Conservation (phyloP, 1,140 invertebrate genomes). For the Halesus radiatus region DNA sequence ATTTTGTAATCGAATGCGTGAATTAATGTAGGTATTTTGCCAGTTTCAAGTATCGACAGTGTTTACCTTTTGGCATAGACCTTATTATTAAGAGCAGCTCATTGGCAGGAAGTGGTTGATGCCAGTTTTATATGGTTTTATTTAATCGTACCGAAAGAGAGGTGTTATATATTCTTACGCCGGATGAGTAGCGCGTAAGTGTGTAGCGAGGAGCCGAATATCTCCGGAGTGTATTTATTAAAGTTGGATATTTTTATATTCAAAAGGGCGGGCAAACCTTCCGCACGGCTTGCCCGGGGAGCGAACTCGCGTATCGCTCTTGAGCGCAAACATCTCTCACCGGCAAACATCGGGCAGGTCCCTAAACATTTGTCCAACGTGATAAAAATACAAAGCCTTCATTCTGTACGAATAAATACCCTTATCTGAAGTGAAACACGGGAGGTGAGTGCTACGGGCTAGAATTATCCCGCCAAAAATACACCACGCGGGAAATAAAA, state of each 20-base stretch:
- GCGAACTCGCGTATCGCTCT: constrained; percentile 38
- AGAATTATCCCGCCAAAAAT: constrained; percentile 35
- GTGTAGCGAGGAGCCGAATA: too few species aligned
- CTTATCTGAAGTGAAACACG: constrained; percentile 28
- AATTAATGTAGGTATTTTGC: too few species aligned
- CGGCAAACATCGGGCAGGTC: constrained; percentile 33
- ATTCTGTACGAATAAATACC: constrained; percentile 30
- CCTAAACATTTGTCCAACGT: constrained; percentile 53
- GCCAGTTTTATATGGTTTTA: too few species aligned
- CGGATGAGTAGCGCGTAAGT: too few species aligned
- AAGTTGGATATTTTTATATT: constrained; percentile 15
- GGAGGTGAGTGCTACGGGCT: constrained; percentile 17
- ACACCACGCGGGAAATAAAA: constrained; percentile 11
- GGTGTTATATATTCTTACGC: too few species aligned
- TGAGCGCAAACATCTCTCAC: constrained; percentile 36
- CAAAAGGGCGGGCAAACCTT: constrained; percentile 4
- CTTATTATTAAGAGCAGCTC: too few species aligned
- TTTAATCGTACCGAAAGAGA: too few species aligned
- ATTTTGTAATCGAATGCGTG: too few species aligned
- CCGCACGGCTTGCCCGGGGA: constrained; percentile 18
- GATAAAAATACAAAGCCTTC: constrained; percentile 51
- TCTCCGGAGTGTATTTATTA: too few species aligned
- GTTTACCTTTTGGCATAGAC: too few species aligned
- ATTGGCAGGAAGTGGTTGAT: too few species aligned
- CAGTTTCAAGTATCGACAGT: too few species aligned